A percentile compares a stretch with the other conserved stretches of the same genome.
Conservation (phyloP, 2,888 invertebrate species). For the Monoplex corrugatus region DNA sequence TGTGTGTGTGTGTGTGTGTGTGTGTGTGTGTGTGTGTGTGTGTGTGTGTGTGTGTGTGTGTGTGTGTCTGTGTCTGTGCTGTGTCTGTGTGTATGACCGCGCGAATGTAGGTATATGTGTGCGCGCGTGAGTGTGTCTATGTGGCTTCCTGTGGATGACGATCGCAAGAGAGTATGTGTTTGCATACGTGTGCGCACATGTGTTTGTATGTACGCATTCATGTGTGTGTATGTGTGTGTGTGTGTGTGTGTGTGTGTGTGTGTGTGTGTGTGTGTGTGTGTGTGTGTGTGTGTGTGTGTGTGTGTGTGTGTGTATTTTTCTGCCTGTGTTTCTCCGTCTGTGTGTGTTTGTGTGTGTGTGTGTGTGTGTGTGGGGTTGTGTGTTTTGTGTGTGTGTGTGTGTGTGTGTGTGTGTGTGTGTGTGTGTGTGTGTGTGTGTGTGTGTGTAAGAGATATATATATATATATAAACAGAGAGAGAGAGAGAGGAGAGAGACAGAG, state of each 20-base stretch:
- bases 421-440: too few species aligned
- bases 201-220: background rate
- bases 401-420: background rate
- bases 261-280: conserved; percentile 27
- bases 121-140: background rate
- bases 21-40: background rate
- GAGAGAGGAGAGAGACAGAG: too few species aligned
- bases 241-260: conserved; percentile 3
- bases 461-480: background rate
- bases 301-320: conserved; percentile 6
- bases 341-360: background rate
- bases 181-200: background rate
- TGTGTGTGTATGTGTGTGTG: conserved; percentile 18
- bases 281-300: conserved; percentile 26
- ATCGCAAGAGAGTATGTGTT: background rate
- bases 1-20: too few species aligned
- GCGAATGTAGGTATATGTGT: too few species aligned
- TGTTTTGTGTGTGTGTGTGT: background rate
- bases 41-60: too few species aligned
- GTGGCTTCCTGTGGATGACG: background rate
- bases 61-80: too few species aligned
- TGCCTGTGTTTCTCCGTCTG: background rate
- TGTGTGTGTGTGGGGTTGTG: too few species aligned
- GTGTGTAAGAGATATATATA: background rate
- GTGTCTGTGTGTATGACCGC: too few species aligned